phyloP scores from a whole-genome alignment of 2,113 vertebrate genomes.

The Trinectes maculatus region DNA sequence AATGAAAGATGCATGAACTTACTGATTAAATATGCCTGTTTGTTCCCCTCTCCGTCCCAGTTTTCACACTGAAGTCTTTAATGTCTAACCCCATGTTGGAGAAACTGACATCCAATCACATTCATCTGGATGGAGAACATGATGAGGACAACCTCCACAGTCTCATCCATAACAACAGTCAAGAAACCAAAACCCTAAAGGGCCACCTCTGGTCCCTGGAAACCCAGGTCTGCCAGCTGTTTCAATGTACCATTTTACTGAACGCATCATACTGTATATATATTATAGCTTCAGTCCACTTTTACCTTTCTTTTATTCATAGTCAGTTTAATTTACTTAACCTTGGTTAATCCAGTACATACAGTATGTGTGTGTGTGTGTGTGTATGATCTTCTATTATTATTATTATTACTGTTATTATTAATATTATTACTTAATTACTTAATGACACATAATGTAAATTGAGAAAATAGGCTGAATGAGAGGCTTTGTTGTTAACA shows the following conservation, averaged over 20 bases:
- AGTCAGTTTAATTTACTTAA: no score
- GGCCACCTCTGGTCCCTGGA: conserved; percentile 36
- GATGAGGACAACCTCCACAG: neutral
- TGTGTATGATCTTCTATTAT: no score
- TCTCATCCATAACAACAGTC: conserved; percentile 50
- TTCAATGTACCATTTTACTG: neutral
- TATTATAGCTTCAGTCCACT: neutral
- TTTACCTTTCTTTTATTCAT: no score
- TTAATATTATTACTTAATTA: no score
- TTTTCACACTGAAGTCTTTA: conserved; percentile 28
- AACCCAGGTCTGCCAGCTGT: conserved; percentile 44
- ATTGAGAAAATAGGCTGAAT: no score
- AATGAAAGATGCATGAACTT: neutral
- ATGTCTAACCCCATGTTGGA: neutral
- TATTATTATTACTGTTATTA: no score
- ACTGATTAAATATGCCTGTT: neutral
- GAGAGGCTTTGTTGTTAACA: neutral
- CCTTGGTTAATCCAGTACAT: no score
- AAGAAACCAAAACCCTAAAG: conserved; percentile 36
- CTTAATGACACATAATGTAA: no score
- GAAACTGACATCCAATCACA: neutral
- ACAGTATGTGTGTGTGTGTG: no score
- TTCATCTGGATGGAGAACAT: neutral
- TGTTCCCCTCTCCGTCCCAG: conserved; percentile 13
- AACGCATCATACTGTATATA: neutral